Conservation (phyloP, 2,113 vertebrate species). For the Tangachromis dhanisi region DNA sequence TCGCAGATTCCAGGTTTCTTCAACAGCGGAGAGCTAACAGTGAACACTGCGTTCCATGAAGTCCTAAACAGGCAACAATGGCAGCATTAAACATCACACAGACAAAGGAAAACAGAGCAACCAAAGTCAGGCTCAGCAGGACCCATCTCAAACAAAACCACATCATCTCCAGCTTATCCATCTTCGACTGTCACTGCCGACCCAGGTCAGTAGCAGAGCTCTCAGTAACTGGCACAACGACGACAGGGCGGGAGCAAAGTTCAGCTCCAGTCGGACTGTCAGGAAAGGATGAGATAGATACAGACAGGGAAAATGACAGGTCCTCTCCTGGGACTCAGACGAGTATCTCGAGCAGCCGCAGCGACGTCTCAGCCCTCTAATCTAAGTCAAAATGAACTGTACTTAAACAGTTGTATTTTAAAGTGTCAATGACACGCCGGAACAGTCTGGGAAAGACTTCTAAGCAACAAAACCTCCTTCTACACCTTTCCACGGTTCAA, state of each 20-base stretch:
- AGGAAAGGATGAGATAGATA: neutral
- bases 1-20: neutral
- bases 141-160: neutral
- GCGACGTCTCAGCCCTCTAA: neutral
- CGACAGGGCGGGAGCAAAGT: neutral
- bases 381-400: neutral
- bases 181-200: neutral
- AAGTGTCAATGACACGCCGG: neutral
- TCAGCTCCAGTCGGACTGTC: neutral
- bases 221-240: neutral
- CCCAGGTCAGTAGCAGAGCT: neutral
- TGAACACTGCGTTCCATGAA: neutral
- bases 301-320: neutral
- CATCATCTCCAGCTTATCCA: neutral
- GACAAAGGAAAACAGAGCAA: neutral
- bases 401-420: neutral
- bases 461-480: neutral
- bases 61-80: neutral
- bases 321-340: neutral
- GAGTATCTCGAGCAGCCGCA: rapidly evolving
- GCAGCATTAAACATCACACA: neutral
- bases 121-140: neutral
- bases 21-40: neutral
- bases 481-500: neutral
- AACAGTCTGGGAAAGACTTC: neutral